A percentile compares a stretch with the other conserved stretches of the same genome.
Evolutionary conservation across 2,113 vertebrate species (phyloP).

Genomic region (Bettongia penicillata): DNA sequence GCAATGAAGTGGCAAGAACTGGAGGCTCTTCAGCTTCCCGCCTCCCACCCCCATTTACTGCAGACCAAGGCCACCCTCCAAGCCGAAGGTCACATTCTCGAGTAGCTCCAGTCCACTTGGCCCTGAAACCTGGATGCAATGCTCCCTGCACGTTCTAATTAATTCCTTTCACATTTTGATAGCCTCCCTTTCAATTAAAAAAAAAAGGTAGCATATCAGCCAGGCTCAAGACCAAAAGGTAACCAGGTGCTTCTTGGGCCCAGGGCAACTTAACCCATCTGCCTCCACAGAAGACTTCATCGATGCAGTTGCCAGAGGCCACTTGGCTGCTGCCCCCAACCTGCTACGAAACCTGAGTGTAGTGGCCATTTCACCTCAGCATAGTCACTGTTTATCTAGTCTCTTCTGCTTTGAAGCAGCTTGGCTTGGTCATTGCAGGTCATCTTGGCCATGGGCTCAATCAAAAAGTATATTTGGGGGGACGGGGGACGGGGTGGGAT

Average conservation of each 20-base stretch:
- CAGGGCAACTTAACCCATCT: background rate
- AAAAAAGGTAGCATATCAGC: conserved; percentile 23
- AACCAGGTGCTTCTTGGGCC: conserved; percentile 25
- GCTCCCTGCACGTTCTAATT: conserved; percentile 37
- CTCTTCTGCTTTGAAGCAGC: conserved; percentile 44
- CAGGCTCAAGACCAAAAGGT: conserved; percentile 56
- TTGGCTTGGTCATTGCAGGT: conserved; percentile 57
- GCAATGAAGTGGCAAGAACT: conserved; percentile 49
- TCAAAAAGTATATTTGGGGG: conserved; percentile 22
- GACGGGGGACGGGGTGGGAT: background rate
- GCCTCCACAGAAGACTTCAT: conserved; percentile 43
- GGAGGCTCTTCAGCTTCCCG: conserved; percentile 36
- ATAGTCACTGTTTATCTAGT: conserved; percentile 36
- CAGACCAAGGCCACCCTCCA: conserved; percentile 68
- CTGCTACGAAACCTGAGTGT: conserved; percentile 40
- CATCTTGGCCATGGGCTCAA: background rate
- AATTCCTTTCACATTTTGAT: conserved; percentile 40
- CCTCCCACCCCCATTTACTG: conserved; percentile 45
- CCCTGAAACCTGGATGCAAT: conserved; percentile 51
- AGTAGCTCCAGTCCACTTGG: conserved; percentile 37
- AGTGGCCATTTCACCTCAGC: conserved; percentile 24
- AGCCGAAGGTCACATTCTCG: conserved; percentile 24
- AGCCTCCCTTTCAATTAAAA: background rate
- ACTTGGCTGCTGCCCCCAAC: conserved; percentile 47
- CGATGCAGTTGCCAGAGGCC: conserved; percentile 9